Evolutionary conservation across 1,140 invertebrate species (phyloP).

Genomic region (Hetaerina americana): DNA sequence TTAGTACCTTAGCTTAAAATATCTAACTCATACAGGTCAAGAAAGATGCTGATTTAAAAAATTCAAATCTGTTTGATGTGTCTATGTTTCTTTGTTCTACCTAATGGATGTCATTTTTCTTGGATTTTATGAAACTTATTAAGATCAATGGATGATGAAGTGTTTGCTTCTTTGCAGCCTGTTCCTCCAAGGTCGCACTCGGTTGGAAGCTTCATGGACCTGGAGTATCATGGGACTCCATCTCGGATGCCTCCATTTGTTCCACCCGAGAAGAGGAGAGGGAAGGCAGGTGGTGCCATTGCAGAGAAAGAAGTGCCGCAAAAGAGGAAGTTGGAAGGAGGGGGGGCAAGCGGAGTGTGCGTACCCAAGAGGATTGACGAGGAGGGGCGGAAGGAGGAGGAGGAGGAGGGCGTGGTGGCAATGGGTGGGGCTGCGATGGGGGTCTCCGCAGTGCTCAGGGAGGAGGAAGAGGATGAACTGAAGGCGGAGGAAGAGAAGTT

Average conservation of each 20-base stretch:
- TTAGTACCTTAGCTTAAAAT: no score
- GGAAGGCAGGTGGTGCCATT: conserved; percentile 2
- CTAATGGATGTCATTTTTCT: not conserved
- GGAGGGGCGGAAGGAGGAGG: conserved; percentile 18
- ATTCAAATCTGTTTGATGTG: no score
- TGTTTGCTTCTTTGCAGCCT: conserved; percentile 23
- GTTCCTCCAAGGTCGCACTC: conserved; percentile 47
- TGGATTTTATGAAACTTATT: not conserved
- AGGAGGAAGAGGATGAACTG: conserved; percentile 20
- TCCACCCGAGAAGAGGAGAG: conserved; percentile 29
- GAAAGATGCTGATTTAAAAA: no score
- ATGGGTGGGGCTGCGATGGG: conserved; percentile 9
- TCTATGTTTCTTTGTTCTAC: no score
- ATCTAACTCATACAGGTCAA: no score
- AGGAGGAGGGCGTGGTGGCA: not conserved
- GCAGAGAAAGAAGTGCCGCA: conserved; percentile 14
- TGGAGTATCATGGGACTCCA: conserved; percentile 25
- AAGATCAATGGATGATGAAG: conserved; percentile 6
- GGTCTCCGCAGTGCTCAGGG: conserved; percentile 21
- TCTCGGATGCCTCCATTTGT: not conserved
- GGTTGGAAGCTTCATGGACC: conserved; percentile 49
- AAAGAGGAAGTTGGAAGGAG: conserved; percentile 18
- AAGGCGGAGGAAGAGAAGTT: conserved; percentile 7
- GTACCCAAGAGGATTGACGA: conserved; percentile 23
- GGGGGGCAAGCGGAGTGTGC: conserved; percentile 12